Evolutionary conservation across 1,140 invertebrate genomes (phyloP).

Genomic region (Penaeus indicus): DNA sequence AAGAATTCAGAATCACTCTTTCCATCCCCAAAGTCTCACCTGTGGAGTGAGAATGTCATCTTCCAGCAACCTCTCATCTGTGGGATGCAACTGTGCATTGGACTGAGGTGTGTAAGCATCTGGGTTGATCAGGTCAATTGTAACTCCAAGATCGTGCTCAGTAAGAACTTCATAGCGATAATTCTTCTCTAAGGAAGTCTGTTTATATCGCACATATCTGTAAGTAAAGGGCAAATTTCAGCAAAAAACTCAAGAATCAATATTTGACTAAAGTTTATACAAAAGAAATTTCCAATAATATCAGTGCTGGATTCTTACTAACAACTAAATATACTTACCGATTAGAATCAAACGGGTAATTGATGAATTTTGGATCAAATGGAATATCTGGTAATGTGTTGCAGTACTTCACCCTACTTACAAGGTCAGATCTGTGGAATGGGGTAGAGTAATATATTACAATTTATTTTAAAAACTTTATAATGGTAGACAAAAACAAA

Average conservation of each 20-base stretch:
- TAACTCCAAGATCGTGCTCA: conserved; percentile 96
- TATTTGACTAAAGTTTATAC: background rate
- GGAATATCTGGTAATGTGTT: conserved; percentile 98
- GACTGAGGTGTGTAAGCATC: conserved; percentile 88
- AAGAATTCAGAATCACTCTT: background rate
- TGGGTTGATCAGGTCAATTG: conserved; percentile 95
- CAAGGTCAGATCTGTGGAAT: conserved; percentile 83
- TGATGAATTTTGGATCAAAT: conserved; percentile 97
- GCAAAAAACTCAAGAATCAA: background rate
- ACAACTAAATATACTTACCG: conserved; percentile 21
- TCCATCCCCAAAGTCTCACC: conserved; percentile 68
- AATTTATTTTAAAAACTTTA: background rate
- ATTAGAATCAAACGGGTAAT: conserved; percentile 95
- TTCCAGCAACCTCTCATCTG: conserved; percentile 93
- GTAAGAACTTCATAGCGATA: conserved; percentile 97
- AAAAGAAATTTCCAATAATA: background rate
- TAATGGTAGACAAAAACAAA: background rate
- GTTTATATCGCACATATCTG: conserved; percentile 96
- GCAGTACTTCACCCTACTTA: conserved; percentile 94
- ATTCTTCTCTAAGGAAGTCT: conserved; percentile 88
- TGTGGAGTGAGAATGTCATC: conserved; percentile 90
- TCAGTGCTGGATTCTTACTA: background rate
- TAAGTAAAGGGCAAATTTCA: conserved; percentile 50
- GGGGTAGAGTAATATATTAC: background rate
- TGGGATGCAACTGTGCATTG: conserved; percentile 82